Evolutionary conservation across 2,888 invertebrate species (phyloP).

Genomic region (Pterostichus madidus): DNA sequence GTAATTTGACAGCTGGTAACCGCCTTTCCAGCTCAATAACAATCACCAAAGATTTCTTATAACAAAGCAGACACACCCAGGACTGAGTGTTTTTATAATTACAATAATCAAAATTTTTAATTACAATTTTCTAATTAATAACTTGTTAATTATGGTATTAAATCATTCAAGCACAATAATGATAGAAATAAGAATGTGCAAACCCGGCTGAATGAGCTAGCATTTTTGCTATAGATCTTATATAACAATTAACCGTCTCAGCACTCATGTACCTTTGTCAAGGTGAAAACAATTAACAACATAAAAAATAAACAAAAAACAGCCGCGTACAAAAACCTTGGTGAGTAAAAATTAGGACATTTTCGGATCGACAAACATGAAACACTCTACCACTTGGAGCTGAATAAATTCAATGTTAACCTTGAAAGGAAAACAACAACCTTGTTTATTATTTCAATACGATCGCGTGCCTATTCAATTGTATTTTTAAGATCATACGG

Average conservation of each 20-base stretch:
- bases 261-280: conserved; percentile 30
- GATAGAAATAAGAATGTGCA: background rate
- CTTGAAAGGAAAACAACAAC: conserved; percentile 34
- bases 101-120: too few relatives aligned
- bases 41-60: too few relatives aligned
- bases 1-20: too few relatives aligned
- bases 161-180: background rate
- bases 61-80: too few relatives aligned
- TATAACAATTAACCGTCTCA: conserved; percentile 48
- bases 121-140: too few relatives aligned
- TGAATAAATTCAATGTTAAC: conserved; percentile 24
- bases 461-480: conserved; percentile 3
- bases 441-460: background rate
- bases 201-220: conserved; percentile 30
- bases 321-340: conserved; percentile 43
- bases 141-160: too few relatives aligned
- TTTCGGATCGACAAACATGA: conserved; percentile 36
- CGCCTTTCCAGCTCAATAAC: too few relatives aligned
- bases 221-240: conserved; percentile 36
- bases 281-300: conserved; percentile 50
- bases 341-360: conserved; percentile 57
- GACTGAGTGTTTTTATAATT: too few relatives aligned
- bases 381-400: conserved; percentile 15
- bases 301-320: conserved; percentile 51
- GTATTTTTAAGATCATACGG: background rate